Evolutionary conservation across 2,888 invertebrate genomes (phyloP).

Genomic region (Philonicus albiceps): DNA sequence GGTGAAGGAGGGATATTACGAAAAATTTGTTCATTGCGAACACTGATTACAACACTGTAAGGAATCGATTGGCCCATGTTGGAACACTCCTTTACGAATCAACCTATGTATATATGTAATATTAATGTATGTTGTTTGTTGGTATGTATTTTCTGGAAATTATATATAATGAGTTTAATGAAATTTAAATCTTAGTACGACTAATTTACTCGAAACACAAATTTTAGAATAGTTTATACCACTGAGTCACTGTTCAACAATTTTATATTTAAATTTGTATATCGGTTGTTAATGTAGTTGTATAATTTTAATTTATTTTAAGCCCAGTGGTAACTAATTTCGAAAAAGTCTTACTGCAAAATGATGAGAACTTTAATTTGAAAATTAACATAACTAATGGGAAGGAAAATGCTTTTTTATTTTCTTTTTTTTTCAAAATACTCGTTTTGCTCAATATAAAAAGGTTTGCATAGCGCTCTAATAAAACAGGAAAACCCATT

Average conservation of each 20-base stretch:
- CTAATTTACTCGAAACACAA: background rate
- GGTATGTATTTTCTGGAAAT: background rate
- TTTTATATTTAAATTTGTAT: background rate
- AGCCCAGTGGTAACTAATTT: background rate
- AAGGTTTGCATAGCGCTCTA: background rate
- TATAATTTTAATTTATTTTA: background rate
- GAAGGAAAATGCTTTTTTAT: background rate
- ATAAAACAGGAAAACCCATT: background rate
- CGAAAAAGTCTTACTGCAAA: background rate
- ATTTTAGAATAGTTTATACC: background rate
- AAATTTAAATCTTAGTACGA: background rate
- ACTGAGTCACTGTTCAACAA: background rate
- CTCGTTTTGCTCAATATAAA: background rate
- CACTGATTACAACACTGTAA: too few relatives aligned
- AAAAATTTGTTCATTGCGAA: too few relatives aligned
- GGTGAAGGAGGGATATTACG: too few relatives aligned
- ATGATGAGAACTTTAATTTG: background rate
- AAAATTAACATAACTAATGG: background rate
- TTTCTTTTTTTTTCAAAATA: background rate
- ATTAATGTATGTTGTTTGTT: background rate
- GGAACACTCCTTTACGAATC: too few relatives aligned
- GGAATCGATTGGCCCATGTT: too few relatives aligned
- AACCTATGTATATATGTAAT: too few relatives aligned
- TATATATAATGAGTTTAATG: background rate
- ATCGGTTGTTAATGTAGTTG: background rate